Evolutionary conservation across 1,140 invertebrate species (phyloP).

Genomic region (Aricia agestis): DNA sequence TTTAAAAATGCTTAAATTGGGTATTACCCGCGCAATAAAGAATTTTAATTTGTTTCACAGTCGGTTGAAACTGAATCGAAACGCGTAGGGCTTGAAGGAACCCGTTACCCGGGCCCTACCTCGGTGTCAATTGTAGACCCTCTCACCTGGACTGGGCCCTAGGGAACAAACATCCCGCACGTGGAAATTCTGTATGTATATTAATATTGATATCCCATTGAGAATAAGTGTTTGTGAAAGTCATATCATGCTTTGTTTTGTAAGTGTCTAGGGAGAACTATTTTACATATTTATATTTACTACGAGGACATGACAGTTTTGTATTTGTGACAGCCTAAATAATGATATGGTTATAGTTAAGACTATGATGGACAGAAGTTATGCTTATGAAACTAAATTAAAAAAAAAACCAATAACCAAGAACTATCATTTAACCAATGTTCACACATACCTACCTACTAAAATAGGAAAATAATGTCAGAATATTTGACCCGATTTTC

Average conservation of each 20-base stretch:
- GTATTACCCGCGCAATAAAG: too few relatives aligned
- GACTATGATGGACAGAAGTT: too few relatives aligned
- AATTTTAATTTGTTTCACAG: too few relatives aligned
- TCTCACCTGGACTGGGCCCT: background rate
- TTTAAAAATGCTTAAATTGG: too few relatives aligned
- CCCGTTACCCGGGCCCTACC: background rate
- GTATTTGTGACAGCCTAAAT: too few relatives aligned
- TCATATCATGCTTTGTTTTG: background rate
- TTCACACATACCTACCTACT: too few relatives aligned
- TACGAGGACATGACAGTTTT: background rate
- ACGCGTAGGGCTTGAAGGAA: background rate
- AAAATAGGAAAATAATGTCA: too few relatives aligned
- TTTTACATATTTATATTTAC: constrained; percentile 4
- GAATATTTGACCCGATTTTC: too few relatives aligned
- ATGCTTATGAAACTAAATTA: too few relatives aligned
- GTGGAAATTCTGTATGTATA: background rate
- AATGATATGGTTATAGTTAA: too few relatives aligned
- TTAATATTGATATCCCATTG: constrained; percentile 1
- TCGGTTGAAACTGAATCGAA: background rate
- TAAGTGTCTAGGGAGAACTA: background rate
- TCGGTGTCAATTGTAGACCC: background rate
- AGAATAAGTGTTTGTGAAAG: constrained; percentile 9
- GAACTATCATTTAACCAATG: too few relatives aligned
- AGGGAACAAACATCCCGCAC: background rate
- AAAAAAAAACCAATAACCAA: too few relatives aligned